A percentile compares a stretch with the other conserved stretches of the same genome.
phyloP scores from a whole-genome alignment of 2,797 vertebrate species.

The Lates japonicus region DNA sequence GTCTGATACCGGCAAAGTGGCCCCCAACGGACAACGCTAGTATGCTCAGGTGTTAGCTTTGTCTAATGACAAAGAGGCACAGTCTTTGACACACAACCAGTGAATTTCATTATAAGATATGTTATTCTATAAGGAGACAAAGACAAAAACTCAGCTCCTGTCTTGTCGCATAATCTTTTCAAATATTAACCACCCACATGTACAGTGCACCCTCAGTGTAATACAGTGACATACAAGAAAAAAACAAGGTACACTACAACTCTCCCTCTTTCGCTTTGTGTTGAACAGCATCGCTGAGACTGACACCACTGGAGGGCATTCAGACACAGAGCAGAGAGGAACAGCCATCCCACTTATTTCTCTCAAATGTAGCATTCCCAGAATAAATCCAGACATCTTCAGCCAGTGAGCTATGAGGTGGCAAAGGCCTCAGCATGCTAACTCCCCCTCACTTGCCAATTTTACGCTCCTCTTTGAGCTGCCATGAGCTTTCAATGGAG shows the following conservation, averaged over 20 bases:
- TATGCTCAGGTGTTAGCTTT: conserved; percentile 34
- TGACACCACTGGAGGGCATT: conserved; percentile 75
- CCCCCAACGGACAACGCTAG: conserved; percentile 31
- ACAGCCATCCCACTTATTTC: conserved; percentile 82
- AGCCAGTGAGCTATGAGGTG: conserved; percentile 86
- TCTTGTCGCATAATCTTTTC: conserved; percentile 29
- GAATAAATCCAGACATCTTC: conserved; percentile 89
- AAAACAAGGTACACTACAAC: conserved; percentile 61
- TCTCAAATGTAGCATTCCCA: conserved; percentile 85
- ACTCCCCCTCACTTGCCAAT: conserved; percentile 84
- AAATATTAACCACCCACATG: conserved; percentile 27
- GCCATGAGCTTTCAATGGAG: conserved; percentile 84
- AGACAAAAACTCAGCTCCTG: conserved; percentile 21
- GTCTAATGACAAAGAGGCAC: conserved; percentile 40
- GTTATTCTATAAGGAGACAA: conserved; percentile 16
- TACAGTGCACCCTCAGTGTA: conserved; percentile 37
- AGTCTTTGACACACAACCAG: conserved; percentile 9
- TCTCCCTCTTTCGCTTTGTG: conserved; percentile 49
- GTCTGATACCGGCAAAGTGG: conserved; percentile 57
- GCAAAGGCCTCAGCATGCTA: conserved; percentile 82
- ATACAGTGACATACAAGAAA: conserved; percentile 49
- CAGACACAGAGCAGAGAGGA: conserved; percentile 71
- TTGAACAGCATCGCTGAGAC: conserved; percentile 59
- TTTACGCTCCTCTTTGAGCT: conserved; percentile 86
- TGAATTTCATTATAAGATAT: conserved; percentile 10